Conservation (phyloP, 2,113 vertebrate species). For the Ochotona curzoniae region DNA sequence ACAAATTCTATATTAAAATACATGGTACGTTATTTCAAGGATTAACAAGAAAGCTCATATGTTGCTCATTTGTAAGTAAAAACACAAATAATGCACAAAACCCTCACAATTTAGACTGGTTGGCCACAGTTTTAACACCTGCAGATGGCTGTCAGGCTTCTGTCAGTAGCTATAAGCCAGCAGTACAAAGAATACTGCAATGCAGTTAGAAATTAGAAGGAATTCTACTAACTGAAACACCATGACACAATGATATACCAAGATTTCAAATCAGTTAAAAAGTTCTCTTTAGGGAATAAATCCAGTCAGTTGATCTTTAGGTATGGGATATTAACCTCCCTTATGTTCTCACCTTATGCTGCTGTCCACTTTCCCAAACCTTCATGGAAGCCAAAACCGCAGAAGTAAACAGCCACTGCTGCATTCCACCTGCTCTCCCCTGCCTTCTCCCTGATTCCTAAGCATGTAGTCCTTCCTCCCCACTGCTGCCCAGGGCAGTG, state of each 20-base stretch:
- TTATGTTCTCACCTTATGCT: neutral
- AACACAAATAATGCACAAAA: neutral
- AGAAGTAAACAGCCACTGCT: neutral
- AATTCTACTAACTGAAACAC: constrained; percentile 43
- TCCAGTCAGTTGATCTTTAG: neutral
- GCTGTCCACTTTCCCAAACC: neutral
- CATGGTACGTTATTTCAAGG: neutral
- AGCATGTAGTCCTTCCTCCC: neutral
- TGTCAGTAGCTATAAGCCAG: neutral
- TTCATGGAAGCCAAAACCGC: neutral
- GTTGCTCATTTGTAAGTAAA: constrained; percentile 31
- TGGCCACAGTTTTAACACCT: neutral
- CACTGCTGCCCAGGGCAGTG: neutral
- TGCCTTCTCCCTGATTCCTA: neutral
- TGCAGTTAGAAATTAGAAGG: neutral
- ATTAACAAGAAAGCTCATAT: neutral
- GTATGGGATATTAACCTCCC: neutral
- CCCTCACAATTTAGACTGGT: neutral
- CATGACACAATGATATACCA: neutral
- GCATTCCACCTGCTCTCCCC: neutral
- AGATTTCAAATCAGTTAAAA: constrained; percentile 53
- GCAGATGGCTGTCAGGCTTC: neutral
- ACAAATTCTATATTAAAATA: neutral
- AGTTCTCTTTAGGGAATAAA: neutral
- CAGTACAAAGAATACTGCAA: neutral